Conservation (phyloP, 2,113 vertebrate species). For the Polypterus senegalus region DNA sequence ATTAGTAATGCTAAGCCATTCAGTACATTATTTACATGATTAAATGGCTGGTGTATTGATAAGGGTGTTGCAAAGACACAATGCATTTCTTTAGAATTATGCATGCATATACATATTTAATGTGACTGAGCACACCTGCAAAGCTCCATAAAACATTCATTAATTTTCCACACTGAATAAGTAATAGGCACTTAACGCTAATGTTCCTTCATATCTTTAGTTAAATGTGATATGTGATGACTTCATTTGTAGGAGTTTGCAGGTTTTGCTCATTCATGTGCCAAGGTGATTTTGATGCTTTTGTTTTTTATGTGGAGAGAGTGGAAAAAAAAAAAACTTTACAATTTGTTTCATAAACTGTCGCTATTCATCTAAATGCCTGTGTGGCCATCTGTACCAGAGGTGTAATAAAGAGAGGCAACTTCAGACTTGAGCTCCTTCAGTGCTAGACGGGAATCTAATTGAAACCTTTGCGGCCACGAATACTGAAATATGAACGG, state of each 20-base stretch:
- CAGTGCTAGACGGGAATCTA: too few relatives aligned
- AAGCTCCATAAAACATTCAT: constrained; percentile 50
- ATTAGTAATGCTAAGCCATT: constrained; percentile 7
- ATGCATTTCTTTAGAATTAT: constrained; percentile 31
- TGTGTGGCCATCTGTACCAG: too few relatives aligned
- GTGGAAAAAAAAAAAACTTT: too few relatives aligned
- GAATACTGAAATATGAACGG: too few relatives aligned
- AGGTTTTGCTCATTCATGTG: too few relatives aligned
- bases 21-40: constrained; percentile 2
- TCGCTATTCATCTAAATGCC: too few relatives aligned
- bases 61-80: constrained; percentile 11
- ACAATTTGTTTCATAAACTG: too few relatives aligned
- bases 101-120: constrained; percentile 50
- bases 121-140: constrained; percentile 28
- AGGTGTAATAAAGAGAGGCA: too few relatives aligned
- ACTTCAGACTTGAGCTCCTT: too few relatives aligned
- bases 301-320: too few relatives aligned
- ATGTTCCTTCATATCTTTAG: constrained; percentile 17
- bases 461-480: too few relatives aligned
- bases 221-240: constrained; percentile 17
- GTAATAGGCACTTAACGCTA: constrained; percentile 45
- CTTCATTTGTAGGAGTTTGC: constrained; percentile 7
- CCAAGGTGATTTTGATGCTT: too few relatives aligned
- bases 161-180: constrained; percentile 53
- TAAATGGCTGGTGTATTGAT: constrained; percentile 12